Conservation (phyloP, 2,797 vertebrate species). For the Heliangelus exortis region DNA sequence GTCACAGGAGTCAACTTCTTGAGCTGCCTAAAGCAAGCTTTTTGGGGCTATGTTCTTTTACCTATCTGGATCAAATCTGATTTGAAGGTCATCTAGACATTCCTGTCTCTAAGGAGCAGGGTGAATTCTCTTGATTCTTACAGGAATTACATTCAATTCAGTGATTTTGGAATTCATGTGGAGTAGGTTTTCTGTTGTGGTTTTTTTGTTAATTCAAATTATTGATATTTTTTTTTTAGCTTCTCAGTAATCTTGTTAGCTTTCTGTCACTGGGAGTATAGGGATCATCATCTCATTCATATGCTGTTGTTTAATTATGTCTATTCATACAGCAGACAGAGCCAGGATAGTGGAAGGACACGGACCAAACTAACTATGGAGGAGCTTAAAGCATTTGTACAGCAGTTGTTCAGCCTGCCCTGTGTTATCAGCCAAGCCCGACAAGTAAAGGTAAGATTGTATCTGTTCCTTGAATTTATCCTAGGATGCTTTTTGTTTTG, state of each 20-base stretch:
- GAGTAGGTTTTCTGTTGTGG: no score
- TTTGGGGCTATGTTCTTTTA: neutral
- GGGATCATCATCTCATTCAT: neutral
- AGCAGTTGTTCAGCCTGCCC: conserved; percentile 93
- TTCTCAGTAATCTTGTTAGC: neutral
- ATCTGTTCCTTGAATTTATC: neutral
- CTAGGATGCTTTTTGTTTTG: neutral
- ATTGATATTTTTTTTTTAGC: neutral
- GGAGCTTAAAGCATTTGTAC: conserved; percentile 96
- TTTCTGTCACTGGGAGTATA: neutral
- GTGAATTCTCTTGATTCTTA: neutral
- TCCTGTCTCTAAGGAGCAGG: neutral
- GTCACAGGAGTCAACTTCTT: neutral
- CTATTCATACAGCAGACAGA: conserved; percentile 79
- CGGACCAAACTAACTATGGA: conserved; percentile 96
- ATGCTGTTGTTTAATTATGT: neutral
- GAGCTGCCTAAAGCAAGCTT: neutral
- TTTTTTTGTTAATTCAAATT: neutral
- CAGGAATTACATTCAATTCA: neutral
- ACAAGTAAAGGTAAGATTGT: conserved; percentile 90
- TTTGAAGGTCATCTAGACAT: neutral
- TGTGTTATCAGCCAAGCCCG: conserved; percentile 95
- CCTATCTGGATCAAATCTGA: neutral
- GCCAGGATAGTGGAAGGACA: conserved; percentile 86
- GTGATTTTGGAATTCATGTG: neutral